Conservation (phyloP, 92 coral and sea anemone genomes). For the Porites rus region DNA sequence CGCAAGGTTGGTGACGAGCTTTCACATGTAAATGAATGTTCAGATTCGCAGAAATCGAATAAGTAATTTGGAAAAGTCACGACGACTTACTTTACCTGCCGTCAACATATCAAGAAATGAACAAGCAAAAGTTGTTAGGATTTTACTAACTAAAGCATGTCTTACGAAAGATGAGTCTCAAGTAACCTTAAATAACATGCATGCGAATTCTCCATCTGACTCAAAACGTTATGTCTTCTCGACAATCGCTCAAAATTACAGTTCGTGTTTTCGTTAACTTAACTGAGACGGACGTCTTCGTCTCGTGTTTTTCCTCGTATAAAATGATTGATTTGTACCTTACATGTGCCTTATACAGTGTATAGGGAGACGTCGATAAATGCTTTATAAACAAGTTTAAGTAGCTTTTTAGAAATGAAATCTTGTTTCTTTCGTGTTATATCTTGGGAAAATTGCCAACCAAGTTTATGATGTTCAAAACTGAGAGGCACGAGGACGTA, state of each 20-base stretch:
- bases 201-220: neutral
- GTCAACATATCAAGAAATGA: slow-evolving; percentile 2
- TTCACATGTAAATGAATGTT: neutral
- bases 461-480: neutral
- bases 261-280: too few species aligned
- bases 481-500: neutral
- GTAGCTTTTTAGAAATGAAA: slow-evolving; percentile 11
- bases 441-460: slow-evolving; percentile 18
- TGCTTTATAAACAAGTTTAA: neutral
- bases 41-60: slow-evolving; percentile 9
- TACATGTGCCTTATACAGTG: too few species aligned
- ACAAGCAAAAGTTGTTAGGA: slow-evolving; percentile 3
- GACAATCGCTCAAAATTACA: neutral
- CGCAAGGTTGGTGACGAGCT: too few species aligned
- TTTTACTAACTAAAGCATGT: neutral
- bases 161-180: neutral
- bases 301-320: neutral
- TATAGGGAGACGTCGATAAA: too few species aligned
- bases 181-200: neutral
- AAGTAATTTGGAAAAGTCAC: neutral
- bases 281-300: neutral
- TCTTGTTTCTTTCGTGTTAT: slow-evolving; percentile 10
- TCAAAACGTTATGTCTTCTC: too few species aligned
- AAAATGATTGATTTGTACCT: neutral
- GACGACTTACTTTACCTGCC: slow-evolving; percentile 1